Conservation (phyloP, 2,888 invertebrate genomes). For the Lochmaea capreae region DNA sequence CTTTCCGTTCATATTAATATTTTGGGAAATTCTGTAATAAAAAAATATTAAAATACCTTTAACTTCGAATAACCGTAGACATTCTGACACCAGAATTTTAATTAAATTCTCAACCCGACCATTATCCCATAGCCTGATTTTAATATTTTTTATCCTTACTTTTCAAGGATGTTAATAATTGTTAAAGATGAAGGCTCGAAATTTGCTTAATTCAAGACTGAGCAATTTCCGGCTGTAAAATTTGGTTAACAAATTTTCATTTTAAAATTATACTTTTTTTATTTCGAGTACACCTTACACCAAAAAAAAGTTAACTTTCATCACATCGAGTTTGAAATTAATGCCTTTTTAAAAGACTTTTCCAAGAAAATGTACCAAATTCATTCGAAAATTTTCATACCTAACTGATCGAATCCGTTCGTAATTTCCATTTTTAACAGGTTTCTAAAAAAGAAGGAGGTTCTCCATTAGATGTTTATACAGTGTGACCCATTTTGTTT, state of each 20-base stretch:
- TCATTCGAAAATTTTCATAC: no score
- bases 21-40: neutral
- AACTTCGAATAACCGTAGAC: constrained; percentile 9
- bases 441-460: no score
- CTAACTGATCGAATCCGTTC: no score
- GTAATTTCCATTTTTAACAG: no score
- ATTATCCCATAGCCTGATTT: constrained; percentile 14
- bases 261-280: neutral
- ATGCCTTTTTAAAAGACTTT: neutral
- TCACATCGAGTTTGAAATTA: neutral
- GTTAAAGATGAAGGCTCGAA: constrained; percentile 4
- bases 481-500: no score
- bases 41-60: neutral
- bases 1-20: neutral
- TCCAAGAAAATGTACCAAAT: no score
- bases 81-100: constrained; percentile 5
- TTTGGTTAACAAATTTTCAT: constrained; percentile 19
- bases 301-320: neutral
- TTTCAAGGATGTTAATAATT: constrained; percentile 21
- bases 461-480: no score
- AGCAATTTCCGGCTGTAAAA: constrained; percentile 10
- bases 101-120: constrained; percentile 14
- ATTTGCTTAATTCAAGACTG: constrained; percentile 16
- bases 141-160: constrained; percentile 9
- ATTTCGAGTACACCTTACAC: neutral